Conservation (phyloP, 2,113 vertebrate genomes). For the Heliornis fulica region DNA sequence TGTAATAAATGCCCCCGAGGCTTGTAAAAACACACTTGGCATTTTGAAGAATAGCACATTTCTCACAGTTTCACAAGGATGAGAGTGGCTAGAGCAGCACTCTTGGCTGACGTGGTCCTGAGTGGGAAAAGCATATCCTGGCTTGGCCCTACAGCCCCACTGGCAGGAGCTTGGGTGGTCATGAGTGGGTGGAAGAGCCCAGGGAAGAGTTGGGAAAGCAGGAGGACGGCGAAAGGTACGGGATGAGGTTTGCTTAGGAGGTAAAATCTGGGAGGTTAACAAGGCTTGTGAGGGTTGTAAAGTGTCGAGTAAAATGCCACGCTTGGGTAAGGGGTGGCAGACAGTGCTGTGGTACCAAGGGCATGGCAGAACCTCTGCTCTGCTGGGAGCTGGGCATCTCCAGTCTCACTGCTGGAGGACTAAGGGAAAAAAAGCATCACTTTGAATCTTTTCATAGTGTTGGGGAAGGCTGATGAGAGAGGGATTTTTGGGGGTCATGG, state of each 20-base stretch:
- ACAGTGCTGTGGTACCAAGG: background rate
- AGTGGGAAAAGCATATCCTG: background rate
- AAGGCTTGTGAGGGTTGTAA: background rate
- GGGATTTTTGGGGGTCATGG: background rate
- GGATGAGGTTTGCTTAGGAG: background rate
- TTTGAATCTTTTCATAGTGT: background rate
- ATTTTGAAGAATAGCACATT: background rate
- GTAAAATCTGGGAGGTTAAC: background rate
- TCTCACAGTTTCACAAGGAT: background rate
- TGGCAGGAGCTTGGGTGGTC: background rate
- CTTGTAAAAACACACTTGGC: background rate
- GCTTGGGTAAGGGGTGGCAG: background rate
- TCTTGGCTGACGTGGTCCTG: background rate
- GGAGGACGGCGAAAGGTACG: background rate
- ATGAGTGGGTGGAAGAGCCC: background rate
- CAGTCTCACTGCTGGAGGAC: background rate
- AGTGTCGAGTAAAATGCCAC: accelerated
- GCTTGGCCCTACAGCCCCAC: background rate
- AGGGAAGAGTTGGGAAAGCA: background rate
- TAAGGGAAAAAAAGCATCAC: background rate
- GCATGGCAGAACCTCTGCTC: background rate
- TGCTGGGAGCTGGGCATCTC: background rate
- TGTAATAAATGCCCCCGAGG: background rate
- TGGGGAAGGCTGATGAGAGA: background rate
- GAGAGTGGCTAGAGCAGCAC: background rate